phyloP scores from a whole-genome alignment of 2,113 vertebrate species.

The Apodemus speciosus region DNA sequence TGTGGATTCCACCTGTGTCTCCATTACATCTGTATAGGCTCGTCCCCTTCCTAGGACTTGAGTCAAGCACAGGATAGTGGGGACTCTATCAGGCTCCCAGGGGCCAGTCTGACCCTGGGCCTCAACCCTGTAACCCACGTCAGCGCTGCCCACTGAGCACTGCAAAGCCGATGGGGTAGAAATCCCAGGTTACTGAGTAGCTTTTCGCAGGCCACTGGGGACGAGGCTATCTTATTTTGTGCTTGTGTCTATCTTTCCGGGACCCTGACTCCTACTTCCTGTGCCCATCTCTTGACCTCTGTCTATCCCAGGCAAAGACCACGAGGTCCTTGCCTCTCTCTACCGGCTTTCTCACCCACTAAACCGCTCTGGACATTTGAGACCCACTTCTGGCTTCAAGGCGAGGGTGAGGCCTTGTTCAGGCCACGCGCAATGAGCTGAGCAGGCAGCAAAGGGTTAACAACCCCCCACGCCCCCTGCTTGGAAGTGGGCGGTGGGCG shows the following conservation, averaged over 20 bases:
- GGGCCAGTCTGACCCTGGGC: background rate
- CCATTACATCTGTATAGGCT: background rate
- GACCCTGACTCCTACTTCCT: background rate
- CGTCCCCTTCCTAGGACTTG: background rate
- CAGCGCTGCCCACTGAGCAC: background rate
- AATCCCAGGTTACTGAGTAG: background rate
- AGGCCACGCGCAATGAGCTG: slow-evolving; percentile 1
- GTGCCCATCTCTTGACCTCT: background rate
- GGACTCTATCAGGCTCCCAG: background rate
- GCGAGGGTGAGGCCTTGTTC: background rate
- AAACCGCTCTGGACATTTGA: background rate
- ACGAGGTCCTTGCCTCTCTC: background rate
- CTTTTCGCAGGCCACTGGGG: background rate
- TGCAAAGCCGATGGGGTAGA: background rate
- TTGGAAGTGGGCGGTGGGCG: slow-evolving; percentile 43
- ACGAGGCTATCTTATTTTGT: background rate
- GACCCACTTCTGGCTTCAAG: slow-evolving; percentile 57
- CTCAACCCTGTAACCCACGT: background rate
- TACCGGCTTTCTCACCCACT: background rate
- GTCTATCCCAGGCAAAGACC: slow-evolving; percentile 49
- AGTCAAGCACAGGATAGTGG: background rate
- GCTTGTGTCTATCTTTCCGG: slow-evolving; percentile 45
- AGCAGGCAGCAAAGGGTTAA: slow-evolving; percentile 45
- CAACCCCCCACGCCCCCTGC: background rate
- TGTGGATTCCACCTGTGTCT: background rate